Base-by-base conservation (phyloP, 2,888 invertebrate genomes). In the Trissoscelio sp. region DNA sequence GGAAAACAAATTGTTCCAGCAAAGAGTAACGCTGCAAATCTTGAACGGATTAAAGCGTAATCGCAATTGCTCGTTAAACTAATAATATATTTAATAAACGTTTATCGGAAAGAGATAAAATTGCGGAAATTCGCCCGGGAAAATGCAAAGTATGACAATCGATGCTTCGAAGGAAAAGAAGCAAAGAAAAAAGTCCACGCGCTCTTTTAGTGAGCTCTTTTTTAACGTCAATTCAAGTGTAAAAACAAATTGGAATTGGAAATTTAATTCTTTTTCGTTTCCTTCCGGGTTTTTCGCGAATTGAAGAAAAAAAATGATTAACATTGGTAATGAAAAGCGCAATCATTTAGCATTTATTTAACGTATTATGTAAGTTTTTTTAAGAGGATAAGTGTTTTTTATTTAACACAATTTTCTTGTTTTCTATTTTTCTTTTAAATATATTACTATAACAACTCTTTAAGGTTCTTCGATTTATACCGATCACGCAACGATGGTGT, bases 231-330 rank as follows among this genome's bases (percentile, higher is more conserved):
- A 44, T 60, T 60, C 12, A 14, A 24, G 60, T 60, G 42, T 44
- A 60, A 42, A 24, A 60, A 39, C 44, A 42, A 60, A 60, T 60
- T 60, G 44, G 28, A 60, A 60, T 28, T 22, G 16, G 24, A 60
- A 60, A 28, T 24, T 44, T 60, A 11, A 58, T 58, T 20, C 16
- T 39, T 58, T 18, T 58, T 14, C 4, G 7, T 58, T 57, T 57
- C 34, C 34, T 24, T 6, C 24, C 24, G 3, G 3, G 6, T 3
- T 24, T 24, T 24, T 24, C 24, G 24, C n/a, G n/a, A n/a, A n/a
- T 24, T 24, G 12, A 3, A 14, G 16, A 42, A 42, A 42, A 22
- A 48, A 22, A 20, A 1, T 44, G 14, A 5, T 16, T 18, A 44
- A 44, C 44, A 44, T 44, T 16, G 16, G 6, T 44, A 44, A 16